phyloP scores from a whole-genome alignment of 2,113 vertebrate species.

The Spermophilus dauricus region DNA sequence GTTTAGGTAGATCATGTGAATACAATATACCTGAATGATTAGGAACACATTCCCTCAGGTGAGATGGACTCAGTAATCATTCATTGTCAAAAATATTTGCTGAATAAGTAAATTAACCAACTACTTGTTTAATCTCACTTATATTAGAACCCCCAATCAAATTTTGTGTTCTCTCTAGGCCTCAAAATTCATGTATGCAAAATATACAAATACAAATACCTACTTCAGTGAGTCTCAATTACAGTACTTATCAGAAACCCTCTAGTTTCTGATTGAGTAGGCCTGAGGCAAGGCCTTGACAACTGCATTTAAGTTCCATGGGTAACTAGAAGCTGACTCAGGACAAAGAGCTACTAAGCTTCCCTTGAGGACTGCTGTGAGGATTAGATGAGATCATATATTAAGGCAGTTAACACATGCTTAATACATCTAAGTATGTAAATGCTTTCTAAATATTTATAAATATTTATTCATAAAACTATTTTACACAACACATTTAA shows the following conservation, averaged over 20 bases:
- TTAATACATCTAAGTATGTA: background rate
- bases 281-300: background rate
- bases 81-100: constrained; percentile 34
- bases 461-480: background rate
- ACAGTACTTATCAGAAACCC: background rate
- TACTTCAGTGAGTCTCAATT: background rate
- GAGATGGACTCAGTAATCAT: background rate
- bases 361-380: background rate
- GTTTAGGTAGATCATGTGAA: background rate
- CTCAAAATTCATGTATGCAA: background rate
- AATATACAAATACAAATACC: constrained; percentile 1
- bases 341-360: background rate
- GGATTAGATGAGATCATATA: background rate
- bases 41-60: background rate
- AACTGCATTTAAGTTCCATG: background rate
- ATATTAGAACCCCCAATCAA: background rate
- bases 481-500: background rate
- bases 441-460: too few relatives aligned
- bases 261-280: background rate
- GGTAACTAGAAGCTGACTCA: background rate
- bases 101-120: constrained; percentile 18
- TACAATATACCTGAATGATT: background rate
- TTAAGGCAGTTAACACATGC: background rate
- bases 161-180: background rate
- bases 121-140: background rate